A percentile compares a stretch with the other conserved stretches of the same genome.
Evolutionary conservation across 2,797 vertebrate species (phyloP).

Genomic region (Pristis pectinata): DNA sequence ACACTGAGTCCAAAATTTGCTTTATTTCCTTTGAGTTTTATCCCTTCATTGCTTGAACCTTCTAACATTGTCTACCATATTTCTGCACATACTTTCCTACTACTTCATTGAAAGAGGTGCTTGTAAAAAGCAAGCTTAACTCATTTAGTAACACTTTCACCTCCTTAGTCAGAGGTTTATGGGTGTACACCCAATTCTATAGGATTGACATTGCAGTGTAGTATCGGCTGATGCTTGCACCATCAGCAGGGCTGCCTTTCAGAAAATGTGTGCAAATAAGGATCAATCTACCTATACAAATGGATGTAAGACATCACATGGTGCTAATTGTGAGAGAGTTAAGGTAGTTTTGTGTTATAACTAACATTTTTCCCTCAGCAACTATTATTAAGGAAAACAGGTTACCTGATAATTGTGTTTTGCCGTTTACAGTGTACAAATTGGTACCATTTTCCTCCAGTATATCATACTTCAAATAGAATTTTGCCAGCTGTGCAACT

Average conservation of each 20-base stretch:
- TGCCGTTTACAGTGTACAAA: neutral
- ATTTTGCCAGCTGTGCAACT: neutral
- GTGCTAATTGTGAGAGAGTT: neutral
- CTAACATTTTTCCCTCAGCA: neutral
- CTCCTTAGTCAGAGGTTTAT: neutral
- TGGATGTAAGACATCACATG: neutral
- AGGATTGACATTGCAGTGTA: neutral
- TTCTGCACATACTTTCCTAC: neutral
- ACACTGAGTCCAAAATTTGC: neutral
- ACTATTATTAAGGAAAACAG: neutral
- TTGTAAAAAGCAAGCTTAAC: neutral
- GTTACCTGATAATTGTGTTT: neutral
- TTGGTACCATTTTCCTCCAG: neutral
- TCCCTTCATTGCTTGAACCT: neutral
- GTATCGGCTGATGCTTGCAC: neutral
- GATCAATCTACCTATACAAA: neutral
- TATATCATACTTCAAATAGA: neutral
- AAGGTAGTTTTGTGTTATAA: neutral
- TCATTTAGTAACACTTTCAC: neutral
- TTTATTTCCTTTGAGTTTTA: conserved; percentile 23
- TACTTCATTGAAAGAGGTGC: neutral
- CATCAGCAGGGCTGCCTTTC: neutral
- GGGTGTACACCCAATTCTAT: neutral
- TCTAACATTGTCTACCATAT: neutral
- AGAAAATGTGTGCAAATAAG: neutral